Evolutionary conservation across 2,888 invertebrate species (phyloP).

Genomic region (Folsomia manolachei): DNA sequence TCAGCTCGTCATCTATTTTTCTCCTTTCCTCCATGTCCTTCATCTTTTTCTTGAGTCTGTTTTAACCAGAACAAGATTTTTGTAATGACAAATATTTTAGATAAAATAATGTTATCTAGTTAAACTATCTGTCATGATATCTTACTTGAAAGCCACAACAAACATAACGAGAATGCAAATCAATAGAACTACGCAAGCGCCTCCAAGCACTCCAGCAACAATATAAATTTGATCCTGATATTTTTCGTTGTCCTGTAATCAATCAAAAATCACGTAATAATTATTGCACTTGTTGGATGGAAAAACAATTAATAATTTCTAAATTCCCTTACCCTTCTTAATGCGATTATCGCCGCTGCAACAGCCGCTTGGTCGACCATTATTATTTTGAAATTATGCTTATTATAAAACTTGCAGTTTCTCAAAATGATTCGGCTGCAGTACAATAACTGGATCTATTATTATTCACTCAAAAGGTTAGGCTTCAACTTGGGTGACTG

Average conservation of each 20-base stretch:
- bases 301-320: too few relatives aligned
- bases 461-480: too few relatives aligned
- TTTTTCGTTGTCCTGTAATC: constrained; percentile 19
- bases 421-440: too few relatives aligned
- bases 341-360: too few relatives aligned
- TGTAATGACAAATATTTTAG: neutral
- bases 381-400: too few relatives aligned
- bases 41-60: constrained; percentile 19
- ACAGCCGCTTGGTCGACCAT: too few relatives aligned
- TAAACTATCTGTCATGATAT: too few relatives aligned
- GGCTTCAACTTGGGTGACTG: too few relatives aligned
- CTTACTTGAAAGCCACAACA: constrained; percentile 15
- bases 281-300: too few relatives aligned
- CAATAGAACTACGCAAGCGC: constrained; percentile 26
- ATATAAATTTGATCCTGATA: constrained; percentile 29
- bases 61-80: neutral
- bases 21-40: constrained; percentile 20
- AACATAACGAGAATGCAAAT: constrained; percentile 19
- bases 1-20: constrained; percentile 29
- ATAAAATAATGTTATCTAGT: neutral
- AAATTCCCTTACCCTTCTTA: too few relatives aligned
- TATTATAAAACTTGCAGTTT: too few relatives aligned
- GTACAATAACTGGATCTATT: too few relatives aligned
- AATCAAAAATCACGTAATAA: neutral
- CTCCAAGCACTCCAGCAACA: constrained; percentile 36